These are phyloP conservation scores for Hydraecia micacea DNA, from an alignment of 2,888 invertebrate genomes.

Conservation along the genomic window DNA sequence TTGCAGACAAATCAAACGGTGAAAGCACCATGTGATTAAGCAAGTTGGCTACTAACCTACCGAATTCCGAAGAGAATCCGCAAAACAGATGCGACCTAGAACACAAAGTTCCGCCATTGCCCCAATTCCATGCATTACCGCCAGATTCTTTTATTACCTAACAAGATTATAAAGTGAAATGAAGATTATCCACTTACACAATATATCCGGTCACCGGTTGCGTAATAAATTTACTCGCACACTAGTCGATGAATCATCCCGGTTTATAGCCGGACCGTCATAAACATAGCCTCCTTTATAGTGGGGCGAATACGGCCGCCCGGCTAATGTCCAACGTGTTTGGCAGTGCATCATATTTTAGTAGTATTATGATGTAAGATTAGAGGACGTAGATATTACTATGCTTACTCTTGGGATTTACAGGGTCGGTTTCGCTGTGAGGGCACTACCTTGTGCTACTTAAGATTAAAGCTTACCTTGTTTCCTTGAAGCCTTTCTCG, in stretches of 20 bases:
- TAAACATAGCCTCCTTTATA: constrained; percentile 65
- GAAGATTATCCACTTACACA: constrained; percentile 61
- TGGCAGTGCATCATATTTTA: constrained; percentile 62
- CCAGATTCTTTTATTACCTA: constrained; percentile 41
- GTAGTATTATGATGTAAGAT: constrained; percentile 56
- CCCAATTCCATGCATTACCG: constrained; percentile 47
- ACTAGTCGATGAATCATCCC: constrained; percentile 64
- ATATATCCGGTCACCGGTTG: constrained; percentile 62
- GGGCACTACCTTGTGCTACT: background rate
- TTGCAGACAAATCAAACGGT: background rate
- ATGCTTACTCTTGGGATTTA: constrained; percentile 40
- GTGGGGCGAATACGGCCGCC: constrained; percentile 53
- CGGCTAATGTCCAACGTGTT: constrained; percentile 49
- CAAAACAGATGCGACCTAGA: constrained; percentile 18
- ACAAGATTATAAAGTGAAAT: constrained; percentile 64
- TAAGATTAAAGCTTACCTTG: background rate
- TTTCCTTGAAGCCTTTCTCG: background rate
- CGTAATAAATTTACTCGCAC: constrained; percentile 61
- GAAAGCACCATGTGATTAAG: background rate
- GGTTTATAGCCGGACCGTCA: constrained; percentile 62
- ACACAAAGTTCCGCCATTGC: constrained; percentile 14
- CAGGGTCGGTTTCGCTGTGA: constrained; percentile 9
- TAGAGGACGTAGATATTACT: constrained; percentile 47
- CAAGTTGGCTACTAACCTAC: background rate
- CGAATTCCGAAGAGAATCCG: constrained; percentile 11